Evolutionary conservation across 2,888 invertebrate genomes (phyloP).

Genomic region (Trachelus stipa): DNA sequence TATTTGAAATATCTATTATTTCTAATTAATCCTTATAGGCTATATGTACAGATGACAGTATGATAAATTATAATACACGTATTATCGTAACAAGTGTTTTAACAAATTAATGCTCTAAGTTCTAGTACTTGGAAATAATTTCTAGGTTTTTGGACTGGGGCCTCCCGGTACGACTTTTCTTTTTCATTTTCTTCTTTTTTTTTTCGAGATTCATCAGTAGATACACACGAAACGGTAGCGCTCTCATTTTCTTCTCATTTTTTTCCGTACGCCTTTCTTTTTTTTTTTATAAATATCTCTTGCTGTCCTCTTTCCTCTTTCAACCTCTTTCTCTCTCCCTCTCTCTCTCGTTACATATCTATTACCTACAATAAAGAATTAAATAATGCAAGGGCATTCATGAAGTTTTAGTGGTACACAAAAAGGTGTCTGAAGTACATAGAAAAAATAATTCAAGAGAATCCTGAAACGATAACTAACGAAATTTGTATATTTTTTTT

Average conservation of each 20-base stretch:
- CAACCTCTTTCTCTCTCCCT: too few relatives aligned
- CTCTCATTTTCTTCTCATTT: not conserved
- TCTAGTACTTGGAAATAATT: slow-evolving; percentile 54
- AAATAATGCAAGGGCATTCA: not conserved
- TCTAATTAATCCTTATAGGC: slow-evolving; percentile 56
- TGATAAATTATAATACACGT: slow-evolving; percentile 64
- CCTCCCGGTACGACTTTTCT: slow-evolving; percentile 43
- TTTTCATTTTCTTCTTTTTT: slow-evolving; percentile 29
- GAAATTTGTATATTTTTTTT: not conserved
- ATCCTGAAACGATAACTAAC: not conserved
- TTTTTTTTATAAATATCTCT: not conserved
- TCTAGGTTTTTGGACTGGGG: slow-evolving; percentile 56
- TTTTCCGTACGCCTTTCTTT: not conserved
- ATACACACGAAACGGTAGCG: slow-evolving; percentile 3
- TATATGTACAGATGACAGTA: slow-evolving; percentile 63
- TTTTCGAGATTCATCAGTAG: slow-evolving; percentile 20
- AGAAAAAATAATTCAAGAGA: not conserved
- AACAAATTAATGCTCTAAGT: slow-evolving; percentile 63
- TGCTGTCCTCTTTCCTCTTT: not conserved
- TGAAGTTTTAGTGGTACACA: not conserved
- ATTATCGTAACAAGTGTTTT: slow-evolving; percentile 60
- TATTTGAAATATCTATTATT: slow-evolving; percentile 64
- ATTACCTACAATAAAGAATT: not conserved
- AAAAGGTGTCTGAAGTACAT: not conserved
- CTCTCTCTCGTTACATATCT: not conserved